Evolutionary conservation across 2,888 invertebrate genomes (phyloP).

Genomic region (Tipula helvola): DNA sequence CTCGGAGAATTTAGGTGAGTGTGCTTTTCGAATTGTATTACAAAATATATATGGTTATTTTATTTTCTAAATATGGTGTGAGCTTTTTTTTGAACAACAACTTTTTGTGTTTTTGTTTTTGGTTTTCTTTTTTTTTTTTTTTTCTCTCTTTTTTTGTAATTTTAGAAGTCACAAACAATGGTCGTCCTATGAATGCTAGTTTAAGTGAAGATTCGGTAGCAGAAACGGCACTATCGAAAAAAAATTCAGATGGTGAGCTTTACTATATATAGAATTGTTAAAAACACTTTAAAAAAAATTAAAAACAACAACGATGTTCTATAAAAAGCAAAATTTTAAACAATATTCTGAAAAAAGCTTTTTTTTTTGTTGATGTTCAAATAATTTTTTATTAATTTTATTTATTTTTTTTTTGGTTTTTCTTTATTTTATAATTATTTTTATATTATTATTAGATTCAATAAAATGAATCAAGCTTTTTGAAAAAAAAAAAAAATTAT

Average conservation of each 20-base stretch:
- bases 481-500: neutral
- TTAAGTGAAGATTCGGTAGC: conserved; percentile 73
- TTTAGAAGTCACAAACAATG: conserved; percentile 39
- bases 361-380: neutral
- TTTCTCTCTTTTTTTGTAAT: conserved; percentile 15
- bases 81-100: conserved; percentile 8
- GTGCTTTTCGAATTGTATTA: neutral
- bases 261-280: neutral
- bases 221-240: conserved; percentile 67
- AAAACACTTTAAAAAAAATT: neutral
- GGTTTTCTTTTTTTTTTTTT: neutral
- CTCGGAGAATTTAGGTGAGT: conserved; percentile 58
- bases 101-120: neutral
- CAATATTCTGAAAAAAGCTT: neutral
- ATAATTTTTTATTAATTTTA: neutral
- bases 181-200: conserved; percentile 52
- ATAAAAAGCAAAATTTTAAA: neutral
- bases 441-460: conserved; percentile 20
- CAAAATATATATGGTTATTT: conserved; percentile 9
- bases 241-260: conserved; percentile 70
- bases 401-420: neutral
- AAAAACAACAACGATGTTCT: neutral
- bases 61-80: conserved; percentile 11
- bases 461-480: conserved; percentile 12
- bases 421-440: conserved; percentile 38